Evolutionary conservation across 2,113 vertebrate genomes (phyloP).

Genomic region (Equus quagga): DNA sequence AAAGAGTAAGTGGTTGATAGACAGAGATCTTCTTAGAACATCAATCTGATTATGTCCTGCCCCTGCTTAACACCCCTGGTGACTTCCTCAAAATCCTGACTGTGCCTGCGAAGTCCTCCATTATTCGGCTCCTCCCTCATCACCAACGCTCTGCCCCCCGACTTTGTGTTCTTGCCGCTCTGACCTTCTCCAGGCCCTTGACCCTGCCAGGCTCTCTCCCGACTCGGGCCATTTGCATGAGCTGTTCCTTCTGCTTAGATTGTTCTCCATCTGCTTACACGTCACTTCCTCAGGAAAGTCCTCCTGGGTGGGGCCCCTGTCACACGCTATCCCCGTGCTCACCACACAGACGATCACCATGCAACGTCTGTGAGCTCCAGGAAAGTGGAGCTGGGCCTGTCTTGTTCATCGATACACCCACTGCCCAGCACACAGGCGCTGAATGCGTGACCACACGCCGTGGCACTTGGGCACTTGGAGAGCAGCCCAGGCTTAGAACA

Average conservation of each 20-base stretch:
- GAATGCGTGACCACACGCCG: not conserved
- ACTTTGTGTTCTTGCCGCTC: not conserved
- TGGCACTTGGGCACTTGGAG: not conserved
- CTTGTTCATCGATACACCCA: not conserved
- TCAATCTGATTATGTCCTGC: not conserved
- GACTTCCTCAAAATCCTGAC: not conserved
- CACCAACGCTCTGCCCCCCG: not conserved
- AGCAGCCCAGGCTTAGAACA: not conserved
- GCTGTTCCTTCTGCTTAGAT: not conserved
- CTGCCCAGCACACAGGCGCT: not conserved
- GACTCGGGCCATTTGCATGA: not conserved
- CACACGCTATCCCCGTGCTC: not conserved
- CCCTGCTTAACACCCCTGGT: not conserved
- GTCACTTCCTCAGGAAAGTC: not conserved
- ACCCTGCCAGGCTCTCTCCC: not conserved
- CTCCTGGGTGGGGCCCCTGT: not conserved
- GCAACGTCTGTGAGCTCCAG: not conserved
- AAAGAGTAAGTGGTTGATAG: not conserved
- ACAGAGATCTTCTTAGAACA: not conserved
- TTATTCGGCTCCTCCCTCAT: not conserved
- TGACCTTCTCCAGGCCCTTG: not conserved
- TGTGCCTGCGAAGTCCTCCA: not conserved
- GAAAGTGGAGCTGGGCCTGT: not conserved
- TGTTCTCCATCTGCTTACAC: not conserved
- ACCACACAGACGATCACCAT: not conserved